Evolutionary conservation across 2,113 vertebrate genomes (phyloP).

Genomic region (Coracopsis vasa): DNA sequence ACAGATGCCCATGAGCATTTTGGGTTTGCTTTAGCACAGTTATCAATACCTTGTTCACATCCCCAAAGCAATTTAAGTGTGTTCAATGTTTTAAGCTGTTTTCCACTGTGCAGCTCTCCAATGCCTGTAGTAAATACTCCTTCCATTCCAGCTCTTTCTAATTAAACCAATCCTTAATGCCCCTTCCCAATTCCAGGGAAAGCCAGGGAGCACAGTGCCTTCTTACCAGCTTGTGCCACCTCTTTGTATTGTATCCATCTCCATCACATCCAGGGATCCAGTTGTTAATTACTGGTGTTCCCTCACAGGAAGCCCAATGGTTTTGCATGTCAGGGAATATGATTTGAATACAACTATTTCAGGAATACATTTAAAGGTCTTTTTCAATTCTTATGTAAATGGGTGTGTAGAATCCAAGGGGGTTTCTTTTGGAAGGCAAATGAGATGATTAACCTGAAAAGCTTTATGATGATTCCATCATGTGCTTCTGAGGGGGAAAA

Average conservation of each 20-base stretch:
- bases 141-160: background rate
- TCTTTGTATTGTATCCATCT: background rate
- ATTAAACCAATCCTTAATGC: background rate
- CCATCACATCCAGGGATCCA: background rate
- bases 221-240: background rate
- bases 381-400: background rate
- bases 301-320: background rate
- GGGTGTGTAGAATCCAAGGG: background rate
- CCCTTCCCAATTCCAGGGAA: background rate
- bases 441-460: constrained; percentile 30
- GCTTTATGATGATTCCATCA: background rate
- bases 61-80: background rate
- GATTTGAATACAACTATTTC: background rate
- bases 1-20: background rate
- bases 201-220: background rate
- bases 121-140: background rate
- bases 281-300: background rate
- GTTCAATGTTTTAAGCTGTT: background rate
- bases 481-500: background rate
- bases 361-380: background rate
- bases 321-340: background rate
- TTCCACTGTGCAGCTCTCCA: background rate
- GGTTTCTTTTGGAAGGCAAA: constrained; percentile 28
- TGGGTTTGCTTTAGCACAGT: background rate
- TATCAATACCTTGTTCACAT: background rate